Percentiles rank a stretch among this genome's conserved stretches.
Conservation (phyloP, 2,888 invertebrate species). For the Nomada ruficornis region DNA sequence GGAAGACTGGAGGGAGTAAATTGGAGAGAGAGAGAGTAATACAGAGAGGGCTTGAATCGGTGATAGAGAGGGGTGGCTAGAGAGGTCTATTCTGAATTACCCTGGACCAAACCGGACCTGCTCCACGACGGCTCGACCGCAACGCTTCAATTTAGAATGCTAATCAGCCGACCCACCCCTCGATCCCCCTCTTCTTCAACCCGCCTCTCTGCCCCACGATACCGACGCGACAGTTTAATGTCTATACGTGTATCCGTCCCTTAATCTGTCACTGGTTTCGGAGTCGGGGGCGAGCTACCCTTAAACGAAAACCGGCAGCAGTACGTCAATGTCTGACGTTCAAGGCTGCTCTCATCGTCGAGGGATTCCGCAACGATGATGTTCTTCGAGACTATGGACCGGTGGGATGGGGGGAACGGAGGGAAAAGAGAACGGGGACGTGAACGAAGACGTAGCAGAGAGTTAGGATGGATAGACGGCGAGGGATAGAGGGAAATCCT, state of each 20-base stretch:
- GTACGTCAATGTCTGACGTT: constrained; percentile 67
- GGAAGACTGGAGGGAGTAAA: background rate
- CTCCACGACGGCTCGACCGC: constrained; percentile 78
- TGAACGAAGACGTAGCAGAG: background rate
- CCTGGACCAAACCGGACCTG: constrained; percentile 76
- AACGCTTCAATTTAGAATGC: constrained; percentile 84
- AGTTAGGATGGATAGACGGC: too few relatives aligned
- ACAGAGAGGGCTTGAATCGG: constrained; percentile 50
- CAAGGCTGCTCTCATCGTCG: constrained; percentile 56
- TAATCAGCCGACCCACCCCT: constrained; percentile 78
- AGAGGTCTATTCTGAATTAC: constrained; percentile 77
- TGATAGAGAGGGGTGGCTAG: constrained; percentile 61
- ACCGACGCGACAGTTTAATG: constrained; percentile 79
- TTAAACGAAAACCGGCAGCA: constrained; percentile 59
- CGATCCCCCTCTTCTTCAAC: constrained; percentile 38
- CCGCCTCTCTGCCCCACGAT: constrained; percentile 25
- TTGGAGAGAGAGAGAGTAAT: constrained; percentile 1
- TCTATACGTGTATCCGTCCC: constrained; percentile 79
- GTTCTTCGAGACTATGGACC: constrained; percentile 44
- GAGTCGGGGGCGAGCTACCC: constrained; percentile 50
- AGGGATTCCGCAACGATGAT: constrained; percentile 38
- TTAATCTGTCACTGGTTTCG: constrained; percentile 70
- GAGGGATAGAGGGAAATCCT: constrained; percentile 39
- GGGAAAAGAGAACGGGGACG: background rate
- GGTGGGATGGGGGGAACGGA: background rate